Evolutionary conservation across 2,888 invertebrate species (phyloP), one percentile per base, ranked within the genome.

Genomic region (Podotricha telesiphe): DNA sequence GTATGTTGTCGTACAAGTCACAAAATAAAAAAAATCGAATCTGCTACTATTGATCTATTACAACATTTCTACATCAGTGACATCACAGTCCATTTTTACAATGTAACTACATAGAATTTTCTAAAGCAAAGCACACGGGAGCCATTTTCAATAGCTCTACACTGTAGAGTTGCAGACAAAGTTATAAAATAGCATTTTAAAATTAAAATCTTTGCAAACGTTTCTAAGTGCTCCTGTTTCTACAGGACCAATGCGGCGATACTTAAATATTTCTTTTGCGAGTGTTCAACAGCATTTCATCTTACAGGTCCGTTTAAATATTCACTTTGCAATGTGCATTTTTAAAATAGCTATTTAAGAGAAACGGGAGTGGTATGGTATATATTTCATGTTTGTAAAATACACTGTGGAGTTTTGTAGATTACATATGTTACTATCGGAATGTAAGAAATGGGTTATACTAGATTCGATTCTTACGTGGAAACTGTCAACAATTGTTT

Each of bases 241-340:
- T n/a, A n/a, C 55, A 34, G n/a, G 11, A 45, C 59, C 59, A 17
- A 59, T 45, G 59, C 59, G 45, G 59, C 45, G 17, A 59, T 59
- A 59, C 45, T 59, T 59, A 59, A 59, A 42, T 59, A 17, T 59
- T 59, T 62, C 47, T 62, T 50, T 62, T 48, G 37, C 62, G 10
- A 13, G 37, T 48, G 62, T 34, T 50, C 47, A 17, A 34, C 34
- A 62, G 48, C 28, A 62, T 62, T 62, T 62, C 62, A 47, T 62
- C 47, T 47, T 62, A 34, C 62, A 51, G 67, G 61, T 61, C 20
- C 45, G 67, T 55, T 66, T 45, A 67, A 59, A 53, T 51, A 67
- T 67, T 67, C 61, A 61, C 61, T 67, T 67, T 67, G 67, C 67
- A 13, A 42, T 50, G 53, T 67, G 67, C 67, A 67, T 50, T 67